Conservation (phyloP, 2,888 invertebrate genomes). For the Ophioninae sp. region DNA sequence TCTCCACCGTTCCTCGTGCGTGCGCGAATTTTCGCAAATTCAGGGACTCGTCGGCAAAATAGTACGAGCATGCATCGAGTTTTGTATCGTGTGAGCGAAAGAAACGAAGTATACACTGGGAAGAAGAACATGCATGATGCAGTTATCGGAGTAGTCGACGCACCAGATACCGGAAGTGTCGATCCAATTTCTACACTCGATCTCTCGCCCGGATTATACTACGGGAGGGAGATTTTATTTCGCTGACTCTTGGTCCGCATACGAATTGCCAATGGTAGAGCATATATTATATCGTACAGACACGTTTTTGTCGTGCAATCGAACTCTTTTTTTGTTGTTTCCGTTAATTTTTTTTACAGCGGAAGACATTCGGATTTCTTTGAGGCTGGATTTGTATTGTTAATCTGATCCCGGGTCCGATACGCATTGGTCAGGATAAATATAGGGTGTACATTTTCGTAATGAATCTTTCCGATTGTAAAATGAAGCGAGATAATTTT, state of each 20-base stretch:
- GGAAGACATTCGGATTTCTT: background rate
- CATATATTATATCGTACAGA: background rate
- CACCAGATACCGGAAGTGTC: conserved; percentile 56
- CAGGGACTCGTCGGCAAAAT: conserved; percentile 25
- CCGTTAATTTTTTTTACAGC: conserved; percentile 7
- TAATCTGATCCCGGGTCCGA: background rate
- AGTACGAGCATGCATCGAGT: background rate
- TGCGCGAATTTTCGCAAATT: conserved; percentile 40
- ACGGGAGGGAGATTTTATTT: conserved; percentile 50
- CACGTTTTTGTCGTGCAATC: conserved; percentile 7
- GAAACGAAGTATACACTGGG: conserved; percentile 21
- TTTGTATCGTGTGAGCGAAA: conserved; percentile 2
- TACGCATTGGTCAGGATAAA: background rate
- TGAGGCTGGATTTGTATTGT: background rate
- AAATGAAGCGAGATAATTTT: background rate
- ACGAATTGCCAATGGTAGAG: conserved; percentile 12
- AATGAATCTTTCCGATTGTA: background rate
- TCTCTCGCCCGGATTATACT: conserved; percentile 50
- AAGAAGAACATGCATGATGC: conserved; percentile 40
- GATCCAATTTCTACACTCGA: conserved; percentile 54
- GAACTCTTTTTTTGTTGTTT: background rate
- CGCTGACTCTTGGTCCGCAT: conserved; percentile 43
- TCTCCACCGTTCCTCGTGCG: background rate
- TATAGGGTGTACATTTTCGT: background rate
- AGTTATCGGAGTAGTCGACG: conserved; percentile 42